phyloP scores from a whole-genome alignment of 2,888 invertebrate genomes.

The Dolomedes plantarius region DNA sequence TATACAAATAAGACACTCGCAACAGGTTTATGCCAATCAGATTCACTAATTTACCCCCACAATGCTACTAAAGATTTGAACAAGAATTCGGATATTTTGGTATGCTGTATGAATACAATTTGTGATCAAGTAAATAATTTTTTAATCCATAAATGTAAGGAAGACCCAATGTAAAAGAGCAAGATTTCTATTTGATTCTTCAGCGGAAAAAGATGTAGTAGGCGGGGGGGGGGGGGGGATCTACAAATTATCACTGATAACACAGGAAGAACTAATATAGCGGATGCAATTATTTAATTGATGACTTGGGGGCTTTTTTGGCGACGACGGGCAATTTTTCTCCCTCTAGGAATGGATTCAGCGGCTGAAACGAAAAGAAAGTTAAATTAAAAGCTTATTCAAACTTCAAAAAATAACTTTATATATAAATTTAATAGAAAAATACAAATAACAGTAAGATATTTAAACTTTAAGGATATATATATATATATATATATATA shows the following conservation, averaged over 20 bases:
- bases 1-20: not conserved
- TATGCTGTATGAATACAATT: no score
- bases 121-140: not conserved
- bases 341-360: slow-evolving; percentile 89
- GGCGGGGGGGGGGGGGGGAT: not conserved
- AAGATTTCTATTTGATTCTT: not conserved
- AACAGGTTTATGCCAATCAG: not conserved
- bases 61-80: not conserved
- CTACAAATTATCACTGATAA: slow-evolving; percentile 20
- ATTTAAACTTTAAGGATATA: no score
- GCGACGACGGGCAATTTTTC: slow-evolving; percentile 93
- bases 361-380: slow-evolving; percentile 80
- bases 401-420: no score
- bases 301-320: slow-evolving; percentile 85
- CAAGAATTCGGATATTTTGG: not conserved
- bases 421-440: no score
- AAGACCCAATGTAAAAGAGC: not conserved
- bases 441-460: no score
- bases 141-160: not conserved
- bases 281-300: slow-evolving; percentile 24
- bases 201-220: not conserved
- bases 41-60: not conserved
- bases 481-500: no score
- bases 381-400: not conserved
- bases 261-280: slow-evolving; percentile 26